phyloP scores from a whole-genome alignment of 2,113 vertebrate genomes.

The Myrmecobius fasciatus region DNA sequence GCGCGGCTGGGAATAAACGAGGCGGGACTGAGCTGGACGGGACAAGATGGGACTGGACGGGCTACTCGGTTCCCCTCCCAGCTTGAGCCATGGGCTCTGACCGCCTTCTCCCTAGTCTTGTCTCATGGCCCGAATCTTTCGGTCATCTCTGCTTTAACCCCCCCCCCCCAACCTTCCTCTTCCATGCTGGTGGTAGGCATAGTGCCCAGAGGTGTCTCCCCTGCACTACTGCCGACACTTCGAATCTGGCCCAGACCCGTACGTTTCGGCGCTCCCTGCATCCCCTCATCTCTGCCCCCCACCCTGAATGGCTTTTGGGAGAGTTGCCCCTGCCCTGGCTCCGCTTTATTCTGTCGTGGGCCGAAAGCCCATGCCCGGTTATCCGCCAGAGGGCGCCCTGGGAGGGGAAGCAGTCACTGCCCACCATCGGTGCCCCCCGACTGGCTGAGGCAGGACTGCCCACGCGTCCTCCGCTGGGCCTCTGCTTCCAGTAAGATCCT shows the following conservation, averaged over 20 bases:
- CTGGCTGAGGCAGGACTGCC: background rate
- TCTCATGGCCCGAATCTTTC: background rate
- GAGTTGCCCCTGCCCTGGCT: background rate
- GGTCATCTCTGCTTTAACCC: rapidly evolving
- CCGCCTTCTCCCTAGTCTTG: background rate
- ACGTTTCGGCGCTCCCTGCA: background rate
- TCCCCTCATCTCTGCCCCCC: background rate
- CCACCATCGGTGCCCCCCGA: background rate
- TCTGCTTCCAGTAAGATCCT: background rate
- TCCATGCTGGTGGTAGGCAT: background rate
- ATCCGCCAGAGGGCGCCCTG: constrained; percentile 41
- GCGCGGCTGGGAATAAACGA: background rate
- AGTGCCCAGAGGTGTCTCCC: background rate
- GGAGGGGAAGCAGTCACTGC: background rate
- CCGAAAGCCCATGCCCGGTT: background rate
- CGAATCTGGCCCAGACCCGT: background rate
- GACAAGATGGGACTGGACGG: background rate
- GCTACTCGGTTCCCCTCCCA: background rate
- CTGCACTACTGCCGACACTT: too few relatives aligned
- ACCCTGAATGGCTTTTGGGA: background rate
- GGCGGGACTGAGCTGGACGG: background rate
- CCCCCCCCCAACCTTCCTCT: background rate
- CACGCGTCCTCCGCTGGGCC: background rate
- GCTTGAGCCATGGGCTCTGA: background rate
- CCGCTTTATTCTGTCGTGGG: constrained; percentile 52